Base-by-base conservation (phyloP, 35 echinoderm and acorn worm species). In the Eucidaris tribuloides region DNA sequence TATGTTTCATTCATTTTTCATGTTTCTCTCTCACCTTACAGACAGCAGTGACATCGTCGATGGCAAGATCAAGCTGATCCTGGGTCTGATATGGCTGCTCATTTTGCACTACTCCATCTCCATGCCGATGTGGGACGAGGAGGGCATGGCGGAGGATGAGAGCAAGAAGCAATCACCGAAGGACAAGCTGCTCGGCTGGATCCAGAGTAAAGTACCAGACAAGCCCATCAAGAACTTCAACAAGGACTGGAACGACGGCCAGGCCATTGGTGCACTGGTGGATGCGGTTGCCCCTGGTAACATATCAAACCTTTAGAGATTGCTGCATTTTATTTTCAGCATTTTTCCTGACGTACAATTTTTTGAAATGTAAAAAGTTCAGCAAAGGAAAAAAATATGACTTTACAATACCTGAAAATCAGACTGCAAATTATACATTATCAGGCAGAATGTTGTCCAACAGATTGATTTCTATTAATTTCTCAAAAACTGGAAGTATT, bases 81-180 rank as follows among this genome's bases (percentile, higher is more conserved):
- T 98, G 7, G 95, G 95, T 87, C 40, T 98, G 80, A 93, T 98
- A 98, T 98, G 95, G 95, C 91, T 92, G 17, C 88, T 98, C 20
- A 98, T 98, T 62, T 62, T 98, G 9, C 95, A 98, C 63, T 98
- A 98, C 83, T 98, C 95, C 44, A 98, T 98, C 95, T 93, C 90
- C 42, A 98, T 98, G 95, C 95, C 95, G 34, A 98, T 98, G 95
- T 98, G 95, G 95, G 95, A 98, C 58, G 95, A 98, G 32, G 95
- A 98, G 33, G 95, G 88, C 13, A 76, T 81, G 18, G 30, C 44
- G 46, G 82, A 77, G 17, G 81, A 81, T 19, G 94, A 90, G 0
- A 49, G 48, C 27, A 86, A 89, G 59, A 39, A 83, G 48, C 83
- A 84, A 70, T 85, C 90, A 23, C 90, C 95, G 41, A 98, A 98